Percentiles rank a stretch among this genome's conserved stretches.
These are phyloP conservation scores for Thaumatotibia leucotreta DNA, from an alignment of 1,140 invertebrate genomes.

Conservation along the genomic window DNA sequence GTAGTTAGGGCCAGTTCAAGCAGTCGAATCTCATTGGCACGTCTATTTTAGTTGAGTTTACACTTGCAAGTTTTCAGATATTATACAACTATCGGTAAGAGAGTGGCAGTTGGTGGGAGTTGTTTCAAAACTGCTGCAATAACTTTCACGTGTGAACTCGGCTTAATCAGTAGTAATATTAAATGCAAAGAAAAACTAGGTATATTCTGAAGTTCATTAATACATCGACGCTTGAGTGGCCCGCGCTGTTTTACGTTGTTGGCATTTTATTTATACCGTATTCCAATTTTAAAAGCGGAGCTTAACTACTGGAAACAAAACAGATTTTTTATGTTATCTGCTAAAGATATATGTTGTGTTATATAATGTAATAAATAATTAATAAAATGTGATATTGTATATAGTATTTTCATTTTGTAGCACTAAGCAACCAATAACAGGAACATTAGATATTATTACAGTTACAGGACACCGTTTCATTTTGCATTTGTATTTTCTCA, in stretches of 20 bases:
- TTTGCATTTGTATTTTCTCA: too few relatives aligned
- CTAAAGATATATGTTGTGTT: conserved; percentile 71
- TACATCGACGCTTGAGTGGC: conserved; percentile 30
- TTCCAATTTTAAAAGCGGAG: conserved; percentile 63
- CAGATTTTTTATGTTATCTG: conserved; percentile 52
- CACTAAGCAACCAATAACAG: background rate
- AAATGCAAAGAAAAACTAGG: background rate
- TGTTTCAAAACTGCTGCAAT: too few relatives aligned
- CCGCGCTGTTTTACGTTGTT: conserved; percentile 51
- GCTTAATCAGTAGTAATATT: background rate
- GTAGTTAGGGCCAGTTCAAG: background rate
- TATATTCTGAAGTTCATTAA: background rate
- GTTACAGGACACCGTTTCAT: too few relatives aligned
- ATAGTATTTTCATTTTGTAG: conserved; percentile 12
- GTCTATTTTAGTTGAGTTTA: too few relatives aligned
- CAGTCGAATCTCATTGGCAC: background rate
- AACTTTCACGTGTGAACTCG: too few relatives aligned
- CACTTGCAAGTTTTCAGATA: too few relatives aligned
- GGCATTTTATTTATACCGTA: conserved; percentile 65
- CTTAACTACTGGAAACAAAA: conserved; percentile 46
- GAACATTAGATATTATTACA: too few relatives aligned
- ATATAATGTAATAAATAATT: conserved; percentile 64
- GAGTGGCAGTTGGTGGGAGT: too few relatives aligned
- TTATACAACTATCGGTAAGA: too few relatives aligned
- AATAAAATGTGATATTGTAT: conserved; percentile 72